Evolutionary conservation across 1,140 invertebrate genomes (phyloP), one percentile per base, ranked within the genome.

Genomic region (Drosophila nasuta): DNA sequence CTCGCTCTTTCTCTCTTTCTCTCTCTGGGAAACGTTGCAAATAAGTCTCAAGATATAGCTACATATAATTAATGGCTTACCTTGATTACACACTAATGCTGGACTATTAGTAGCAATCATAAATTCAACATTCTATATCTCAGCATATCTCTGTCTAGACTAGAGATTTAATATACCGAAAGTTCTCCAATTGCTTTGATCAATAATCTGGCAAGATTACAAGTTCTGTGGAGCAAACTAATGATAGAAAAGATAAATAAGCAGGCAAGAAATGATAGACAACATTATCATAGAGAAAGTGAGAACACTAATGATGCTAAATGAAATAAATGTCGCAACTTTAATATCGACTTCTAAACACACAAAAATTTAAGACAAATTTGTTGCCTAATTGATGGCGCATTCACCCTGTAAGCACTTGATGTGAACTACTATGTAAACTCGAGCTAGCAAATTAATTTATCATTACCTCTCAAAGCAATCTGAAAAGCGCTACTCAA

Each of bases 391-490:
- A 33, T 73, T 67, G 46, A 52, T 17, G 28, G 10, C 17, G 64
- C 68, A 52, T 3, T 66, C 28, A 10, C 38, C 13, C 15, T 54
- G 30, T 17, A 57, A 49, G 30, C 45, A 57, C 58, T 33, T 20
- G n/a, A 25, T 74, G 30, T 49, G 17, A 46, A 38, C 64, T 56
- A 38, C 64, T 56, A 46, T 41, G 65, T 51, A 43, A 45, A 59
- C 54, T 59, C 17, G 13, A 69, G 46, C 77, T 67, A 11, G 30
- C 30, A 75, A 67, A 66, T 75, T 72, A 77, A 88, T 88, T 88
- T 87, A 77, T 83, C 63, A 83, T 80, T 88, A 78, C 79, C 76
- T 79, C 78, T 71, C 69, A 46, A 56, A 69, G 56, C 43, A 15
- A 68, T 65, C 64, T 76, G 49, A 60, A 72, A 65, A 82, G 41